These are phyloP conservation scores for Crotalus helleri DNA, from an alignment of 2,113 vertebrate species.

Conservation along the genomic window DNA sequence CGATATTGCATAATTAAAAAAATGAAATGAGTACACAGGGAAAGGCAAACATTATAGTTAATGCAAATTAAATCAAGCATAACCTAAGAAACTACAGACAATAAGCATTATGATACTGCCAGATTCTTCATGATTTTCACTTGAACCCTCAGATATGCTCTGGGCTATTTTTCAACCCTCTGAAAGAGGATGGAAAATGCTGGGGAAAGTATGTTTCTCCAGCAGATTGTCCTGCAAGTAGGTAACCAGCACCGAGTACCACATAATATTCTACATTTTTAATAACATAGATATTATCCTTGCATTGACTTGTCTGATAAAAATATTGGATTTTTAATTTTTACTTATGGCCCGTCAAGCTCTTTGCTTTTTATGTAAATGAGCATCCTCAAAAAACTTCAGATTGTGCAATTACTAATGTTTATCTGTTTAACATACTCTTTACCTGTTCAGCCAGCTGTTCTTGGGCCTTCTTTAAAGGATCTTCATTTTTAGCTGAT, in stretches of 20 bases:
- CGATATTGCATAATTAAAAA: not conserved
- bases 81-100: not conserved
- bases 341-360: not conserved
- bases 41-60: not conserved
- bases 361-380: not conserved
- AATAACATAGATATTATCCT: not conserved
- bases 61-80: not conserved
- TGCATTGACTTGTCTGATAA: not conserved
- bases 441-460: conserved; percentile 69
- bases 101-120: not conserved
- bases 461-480: conserved; percentile 54
- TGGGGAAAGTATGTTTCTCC: not conserved
- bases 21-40: not conserved
- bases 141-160: not conserved
- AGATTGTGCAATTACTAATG: not conserved
- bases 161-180: not conserved
- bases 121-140: not conserved
- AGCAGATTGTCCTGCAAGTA: not conserved
- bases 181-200: not conserved
- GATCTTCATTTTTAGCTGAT: not conserved
- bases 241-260: not conserved
- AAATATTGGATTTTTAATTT: not conserved
- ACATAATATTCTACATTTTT: not conserved
- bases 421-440: not conserved
- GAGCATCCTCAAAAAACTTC: not conserved